These are phyloP conservation scores for Sphyrna mokarran DNA, from an alignment of 2,113 vertebrate species.

Conservation along the genomic window DNA sequence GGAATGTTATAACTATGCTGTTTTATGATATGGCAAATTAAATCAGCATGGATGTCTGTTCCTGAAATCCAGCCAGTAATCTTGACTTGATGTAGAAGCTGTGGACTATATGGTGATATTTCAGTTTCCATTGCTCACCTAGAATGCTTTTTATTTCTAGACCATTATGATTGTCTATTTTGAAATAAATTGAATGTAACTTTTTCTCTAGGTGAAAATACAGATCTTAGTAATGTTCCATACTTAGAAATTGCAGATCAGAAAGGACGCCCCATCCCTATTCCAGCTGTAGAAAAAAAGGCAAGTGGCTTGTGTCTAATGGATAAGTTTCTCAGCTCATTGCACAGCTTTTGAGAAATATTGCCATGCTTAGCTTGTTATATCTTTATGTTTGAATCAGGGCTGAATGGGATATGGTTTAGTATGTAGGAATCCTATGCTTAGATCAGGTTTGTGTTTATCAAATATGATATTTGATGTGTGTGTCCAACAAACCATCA, in stretches of 20 bases:
- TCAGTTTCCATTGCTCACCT: not conserved
- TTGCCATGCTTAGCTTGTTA: not conserved
- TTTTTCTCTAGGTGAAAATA: slow-evolving; percentile 63
- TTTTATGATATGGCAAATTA: not conserved
- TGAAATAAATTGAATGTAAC: not conserved
- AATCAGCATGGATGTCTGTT: not conserved
- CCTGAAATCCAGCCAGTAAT: not conserved
- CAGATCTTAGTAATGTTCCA: slow-evolving; percentile 65
- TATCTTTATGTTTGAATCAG: not conserved
- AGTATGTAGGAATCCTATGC: not conserved
- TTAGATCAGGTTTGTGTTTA: not conserved
- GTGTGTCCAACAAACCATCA: not conserved
- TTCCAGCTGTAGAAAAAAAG: slow-evolving; percentile 75
- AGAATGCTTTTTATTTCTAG: not conserved
- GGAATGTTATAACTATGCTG: too few species aligned
- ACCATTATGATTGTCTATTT: not conserved
- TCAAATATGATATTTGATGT: not conserved
- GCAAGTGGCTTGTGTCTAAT: slow-evolving; percentile 49
- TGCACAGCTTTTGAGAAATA: not conserved
- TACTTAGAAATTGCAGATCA: slow-evolving; percentile 92
- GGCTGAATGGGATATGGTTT: not conserved
- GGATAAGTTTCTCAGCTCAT: not conserved
- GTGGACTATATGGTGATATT: not conserved
- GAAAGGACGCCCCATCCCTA: slow-evolving; percentile 77
- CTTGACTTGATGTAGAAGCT: not conserved